Conservation (phyloP, 2,888 invertebrate genomes). For the Stomorhina lunata region DNA sequence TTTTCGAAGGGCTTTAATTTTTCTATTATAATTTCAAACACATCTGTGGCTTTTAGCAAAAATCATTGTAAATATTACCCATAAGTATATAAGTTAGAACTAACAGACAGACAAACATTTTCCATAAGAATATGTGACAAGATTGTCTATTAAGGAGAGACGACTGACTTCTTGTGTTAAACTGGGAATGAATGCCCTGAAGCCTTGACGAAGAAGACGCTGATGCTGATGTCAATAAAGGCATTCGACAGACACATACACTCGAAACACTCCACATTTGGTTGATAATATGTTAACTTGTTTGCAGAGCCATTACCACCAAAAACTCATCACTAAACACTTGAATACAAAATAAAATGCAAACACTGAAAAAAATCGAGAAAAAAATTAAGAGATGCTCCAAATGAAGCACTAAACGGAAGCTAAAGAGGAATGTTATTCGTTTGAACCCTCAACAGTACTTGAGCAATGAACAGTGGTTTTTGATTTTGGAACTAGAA, state of each 20-base stretch:
- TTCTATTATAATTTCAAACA: neutral
- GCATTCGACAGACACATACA: no score
- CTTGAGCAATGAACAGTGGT: no score
- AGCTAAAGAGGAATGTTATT: constrained; percentile 4
- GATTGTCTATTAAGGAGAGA: neutral
- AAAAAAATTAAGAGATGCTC: no score
- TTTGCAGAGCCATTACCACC: constrained; percentile 53
- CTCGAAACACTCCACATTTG: constrained; percentile 23
- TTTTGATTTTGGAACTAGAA: no score
- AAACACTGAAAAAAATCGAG: neutral
- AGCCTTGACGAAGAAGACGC: constrained; percentile 18
- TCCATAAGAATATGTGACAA: neutral
- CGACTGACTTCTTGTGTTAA: neutral
- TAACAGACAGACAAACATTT: neutral
- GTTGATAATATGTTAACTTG: constrained; percentile 62
- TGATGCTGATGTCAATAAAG: constrained; percentile 46
- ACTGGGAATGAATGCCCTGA: constrained; percentile 25
- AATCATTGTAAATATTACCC: no score
- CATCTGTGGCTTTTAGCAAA: neutral
- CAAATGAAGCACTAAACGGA: constrained; percentile 25
- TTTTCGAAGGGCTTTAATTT: no score
- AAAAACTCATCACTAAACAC: constrained; percentile 52
- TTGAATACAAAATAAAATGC: constrained; percentile 30
- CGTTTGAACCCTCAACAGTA: neutral
- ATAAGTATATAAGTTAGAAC: no score